Evolutionary conservation across 2,113 vertebrate genomes (phyloP), one percentile per base, ranked within the genome.

Genomic region (Cathartes aura): DNA sequence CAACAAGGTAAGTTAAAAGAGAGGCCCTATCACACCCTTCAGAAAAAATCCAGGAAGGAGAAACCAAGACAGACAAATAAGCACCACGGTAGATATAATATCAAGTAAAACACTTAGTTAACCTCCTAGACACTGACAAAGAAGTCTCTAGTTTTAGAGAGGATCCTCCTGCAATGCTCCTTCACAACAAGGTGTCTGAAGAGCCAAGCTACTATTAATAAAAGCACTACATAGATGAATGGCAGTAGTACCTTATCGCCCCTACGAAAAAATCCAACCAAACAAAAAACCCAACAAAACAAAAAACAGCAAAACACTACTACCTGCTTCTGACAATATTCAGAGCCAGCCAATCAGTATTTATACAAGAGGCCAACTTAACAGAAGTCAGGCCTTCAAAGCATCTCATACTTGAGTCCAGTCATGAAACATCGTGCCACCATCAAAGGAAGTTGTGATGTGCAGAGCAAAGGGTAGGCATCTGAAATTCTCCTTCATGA

Each of bases 231-330:
- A 71, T 1, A 79, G 27, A 53, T 32, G 14, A 85, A 64, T 1
- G 2, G 36, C 8, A 60, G 34, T 26, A 75, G 40, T 23, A 70
- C 2, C 17, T 83, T 29, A 93, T 6, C 14, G 11, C 22, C 22
- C 45, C 34, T 5, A 62, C 40, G 1, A 52, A 68, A 53, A 64
- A 55, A 40, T 2, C 20, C 29, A 72, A 6, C 18, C 12, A 43
- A 45, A 38, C 38, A 38, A 38, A 12, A 12, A 11, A 9, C 1
- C 5, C 38, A 68, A 29, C 0, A 18, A n/a, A 24, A 2, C 7
- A 59, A 71, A 36, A 11, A 29, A 21, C 73, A 48, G 17, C 19
- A 89, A 75, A 82, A 56, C 8, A 63, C 13, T 29, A 71, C 12
- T 59, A 26, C n/a, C 32, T 42, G 29, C 38, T 84, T 40, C 62